Evolutionary conservation across 2,888 invertebrate species (phyloP).

Genomic region (Cancer borealis): DNA sequence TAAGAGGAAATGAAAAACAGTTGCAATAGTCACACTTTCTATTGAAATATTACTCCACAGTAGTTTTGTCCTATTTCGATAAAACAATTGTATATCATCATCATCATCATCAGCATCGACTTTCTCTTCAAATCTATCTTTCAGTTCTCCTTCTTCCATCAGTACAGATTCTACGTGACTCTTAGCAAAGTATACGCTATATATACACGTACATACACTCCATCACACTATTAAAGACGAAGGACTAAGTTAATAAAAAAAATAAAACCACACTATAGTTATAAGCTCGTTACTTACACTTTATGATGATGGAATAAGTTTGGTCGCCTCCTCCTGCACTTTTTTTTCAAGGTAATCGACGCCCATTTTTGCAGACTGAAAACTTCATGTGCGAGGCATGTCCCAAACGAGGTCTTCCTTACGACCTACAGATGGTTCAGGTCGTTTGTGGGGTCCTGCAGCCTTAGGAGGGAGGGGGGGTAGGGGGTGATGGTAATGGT

Average conservation of each 20-base stretch:
- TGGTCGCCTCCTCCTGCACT: not conserved
- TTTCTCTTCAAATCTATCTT: not conserved
- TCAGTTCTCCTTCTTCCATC: not conserved
- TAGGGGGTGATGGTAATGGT: not conserved
- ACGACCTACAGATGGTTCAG: not conserved
- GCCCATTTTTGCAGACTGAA: not conserved
- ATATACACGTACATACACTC: not conserved
- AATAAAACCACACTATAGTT: not conserved
- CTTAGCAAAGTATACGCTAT: not conserved
- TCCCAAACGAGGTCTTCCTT: slow-evolving; percentile 4
- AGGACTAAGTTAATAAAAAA: not conserved
- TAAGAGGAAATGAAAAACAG: too few relatives aligned
- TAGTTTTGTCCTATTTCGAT: too few relatives aligned
- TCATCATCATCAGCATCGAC: too few relatives aligned
- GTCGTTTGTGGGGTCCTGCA: not conserved
- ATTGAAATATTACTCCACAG: too few relatives aligned
- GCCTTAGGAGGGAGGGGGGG: not conserved
- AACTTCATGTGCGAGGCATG: not conserved
- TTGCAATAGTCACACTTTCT: too few relatives aligned
- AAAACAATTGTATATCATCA: too few relatives aligned
- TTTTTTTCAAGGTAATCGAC: slow-evolving; percentile 9
- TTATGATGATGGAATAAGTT: slow-evolving; percentile 16
- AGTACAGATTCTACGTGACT: not conserved
- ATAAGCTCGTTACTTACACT: not conserved
- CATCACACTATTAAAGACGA: not conserved